Evolutionary conservation across 2,113 vertebrate species (phyloP).

Genomic region (Lepus timidus): DNA sequence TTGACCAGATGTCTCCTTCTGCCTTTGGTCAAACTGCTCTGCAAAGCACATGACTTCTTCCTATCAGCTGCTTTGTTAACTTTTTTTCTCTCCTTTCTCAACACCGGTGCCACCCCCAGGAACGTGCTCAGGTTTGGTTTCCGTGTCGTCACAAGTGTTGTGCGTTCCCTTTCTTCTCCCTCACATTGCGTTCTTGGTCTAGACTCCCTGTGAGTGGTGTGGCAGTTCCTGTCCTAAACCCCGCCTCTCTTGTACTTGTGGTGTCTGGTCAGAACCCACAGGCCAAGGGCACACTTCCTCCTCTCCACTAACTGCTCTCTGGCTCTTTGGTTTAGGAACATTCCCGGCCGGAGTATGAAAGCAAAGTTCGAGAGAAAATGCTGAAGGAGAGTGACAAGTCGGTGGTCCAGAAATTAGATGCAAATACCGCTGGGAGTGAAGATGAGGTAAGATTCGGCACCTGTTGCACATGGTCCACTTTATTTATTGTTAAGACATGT

Average conservation of each 20-base stretch:
- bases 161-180: neutral
- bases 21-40: neutral
- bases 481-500: neutral
- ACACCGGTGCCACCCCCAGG: slow-evolving; percentile 82
- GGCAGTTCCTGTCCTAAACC: slow-evolving; percentile 8
- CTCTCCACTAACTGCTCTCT: neutral
- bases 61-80: slow-evolving; percentile 63
- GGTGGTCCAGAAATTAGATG: slow-evolving; percentile 86
- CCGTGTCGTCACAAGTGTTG: slow-evolving; percentile 66
- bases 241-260: neutral
- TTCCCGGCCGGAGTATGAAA: slow-evolving; percentile 96
- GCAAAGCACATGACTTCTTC: neutral
- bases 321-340: slow-evolving; percentile 90
- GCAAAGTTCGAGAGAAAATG: slow-evolving; percentile 93
- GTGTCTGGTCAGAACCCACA: slow-evolving; percentile 30
- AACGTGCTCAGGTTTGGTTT: slow-evolving; percentile 87
- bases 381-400: slow-evolving; percentile 78
- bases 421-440: slow-evolving; percentile 82
- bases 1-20: neutral
- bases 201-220: slow-evolving; percentile 63
- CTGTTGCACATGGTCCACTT: neutral
- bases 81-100: slow-evolving; percentile 82
- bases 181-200: slow-evolving; percentile 35
- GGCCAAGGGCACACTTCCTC: neutral
- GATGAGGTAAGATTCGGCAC: slow-evolving; percentile 87